phyloP scores from a whole-genome alignment of 2,113 vertebrate species.

The Etia nguti region DNA sequence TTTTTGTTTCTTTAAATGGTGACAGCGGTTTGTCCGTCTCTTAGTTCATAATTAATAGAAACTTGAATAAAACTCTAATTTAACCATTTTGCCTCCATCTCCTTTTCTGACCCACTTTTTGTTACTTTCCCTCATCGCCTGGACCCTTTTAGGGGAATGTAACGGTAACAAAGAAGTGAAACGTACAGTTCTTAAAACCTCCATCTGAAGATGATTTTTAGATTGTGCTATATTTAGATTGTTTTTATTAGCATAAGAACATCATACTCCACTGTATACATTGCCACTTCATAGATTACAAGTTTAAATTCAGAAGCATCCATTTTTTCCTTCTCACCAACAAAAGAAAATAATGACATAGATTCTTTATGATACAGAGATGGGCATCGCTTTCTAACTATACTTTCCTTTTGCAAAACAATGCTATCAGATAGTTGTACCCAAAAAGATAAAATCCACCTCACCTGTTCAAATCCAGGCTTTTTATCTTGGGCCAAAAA shows the following conservation, averaged over 20 bases:
- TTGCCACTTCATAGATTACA: neutral
- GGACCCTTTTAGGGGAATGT: too few species aligned
- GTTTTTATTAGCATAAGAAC: neutral
- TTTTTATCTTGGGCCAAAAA: neutral
- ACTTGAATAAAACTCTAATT: too few species aligned
- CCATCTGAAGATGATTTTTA: neutral
- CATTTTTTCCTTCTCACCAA: neutral
- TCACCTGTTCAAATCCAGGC: neutral
- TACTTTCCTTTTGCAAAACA: neutral
- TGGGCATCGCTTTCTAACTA: neutral
- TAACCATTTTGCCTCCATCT: too few species aligned
- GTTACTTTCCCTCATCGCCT: too few species aligned
- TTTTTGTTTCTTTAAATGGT: too few species aligned
- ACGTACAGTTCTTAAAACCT: neutral
- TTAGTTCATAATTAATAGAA: too few species aligned
- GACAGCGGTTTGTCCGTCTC: too few species aligned
- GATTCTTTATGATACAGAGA: neutral
- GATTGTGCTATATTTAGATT: neutral
- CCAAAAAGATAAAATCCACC: neutral
- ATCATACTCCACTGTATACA: neutral
- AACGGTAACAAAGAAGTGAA: neutral
- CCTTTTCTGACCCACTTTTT: too few species aligned
- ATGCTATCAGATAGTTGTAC: neutral
- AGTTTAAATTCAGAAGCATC: neutral
- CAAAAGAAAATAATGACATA: neutral